Evolutionary conservation across 2,113 vertebrate species (phyloP).

Genomic region (Marmota flaviventris): DNA sequence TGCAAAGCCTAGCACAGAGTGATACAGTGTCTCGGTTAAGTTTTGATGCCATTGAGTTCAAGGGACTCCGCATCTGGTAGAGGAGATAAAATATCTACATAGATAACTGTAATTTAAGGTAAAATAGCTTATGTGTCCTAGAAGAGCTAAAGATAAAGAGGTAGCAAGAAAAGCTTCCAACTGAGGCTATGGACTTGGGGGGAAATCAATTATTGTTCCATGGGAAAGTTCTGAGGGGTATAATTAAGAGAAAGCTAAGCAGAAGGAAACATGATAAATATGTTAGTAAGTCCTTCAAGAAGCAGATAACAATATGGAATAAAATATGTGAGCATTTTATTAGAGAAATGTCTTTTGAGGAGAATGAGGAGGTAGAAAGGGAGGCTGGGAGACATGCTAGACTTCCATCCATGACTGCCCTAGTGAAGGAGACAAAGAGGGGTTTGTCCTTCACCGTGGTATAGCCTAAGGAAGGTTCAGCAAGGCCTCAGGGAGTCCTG

Average conservation of each 20-base stretch:
- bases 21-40: slow-evolving; percentile 22
- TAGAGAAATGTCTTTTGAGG: neutral
- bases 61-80: slow-evolving; percentile 56
- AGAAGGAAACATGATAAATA: neutral
- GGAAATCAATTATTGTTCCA: neutral
- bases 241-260: slow-evolving; percentile 24
- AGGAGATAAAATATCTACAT: slow-evolving; percentile 53
- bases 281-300: neutral
- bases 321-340: neutral
- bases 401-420: neutral
- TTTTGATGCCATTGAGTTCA: slow-evolving; percentile 51
- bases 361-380: neutral
- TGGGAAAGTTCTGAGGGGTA: neutral
- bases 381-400: neutral
- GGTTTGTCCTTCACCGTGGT: neutral
- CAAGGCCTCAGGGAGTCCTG: too few species aligned
- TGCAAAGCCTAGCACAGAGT: slow-evolving; percentile 20
- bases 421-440: neutral
- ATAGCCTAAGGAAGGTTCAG: rapidly evolving
- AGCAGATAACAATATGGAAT: neutral
- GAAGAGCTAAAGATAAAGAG: slow-evolving; percentile 17
- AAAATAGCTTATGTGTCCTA: slow-evolving; percentile 19
- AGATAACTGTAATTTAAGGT: slow-evolving; percentile 51
- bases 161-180: slow-evolving; percentile 4
- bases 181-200: neutral